These are phyloP conservation scores for Ifrita kowaldi DNA, from an alignment of 2,113 vertebrate species.

Conservation along the genomic window DNA sequence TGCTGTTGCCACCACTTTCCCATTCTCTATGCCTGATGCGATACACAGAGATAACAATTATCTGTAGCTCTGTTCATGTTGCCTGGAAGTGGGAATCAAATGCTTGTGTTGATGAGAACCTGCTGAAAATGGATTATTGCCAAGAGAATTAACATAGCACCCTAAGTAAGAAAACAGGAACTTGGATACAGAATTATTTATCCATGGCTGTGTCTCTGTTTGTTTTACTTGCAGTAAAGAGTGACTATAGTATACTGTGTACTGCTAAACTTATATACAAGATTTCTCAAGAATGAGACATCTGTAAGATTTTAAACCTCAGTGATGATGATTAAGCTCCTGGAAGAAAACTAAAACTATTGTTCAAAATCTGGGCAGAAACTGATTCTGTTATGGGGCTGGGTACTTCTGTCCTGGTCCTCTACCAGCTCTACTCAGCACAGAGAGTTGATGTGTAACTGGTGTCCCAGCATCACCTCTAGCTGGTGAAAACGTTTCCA, in stretches of 20 bases:
- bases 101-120: not conserved
- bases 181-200: not conserved
- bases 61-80: not conserved
- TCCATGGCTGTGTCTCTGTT: not conserved
- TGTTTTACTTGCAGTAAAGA: not conserved
- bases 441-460: not conserved
- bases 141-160: not conserved
- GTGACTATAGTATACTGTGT: not conserved
- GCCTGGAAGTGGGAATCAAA: not conserved
- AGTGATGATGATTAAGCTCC: not conserved
- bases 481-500: accelerated
- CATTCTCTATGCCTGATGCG: not conserved
- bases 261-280: not conserved
- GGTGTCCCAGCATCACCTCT: not conserved
- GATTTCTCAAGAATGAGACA: not conserved
- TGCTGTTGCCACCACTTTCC: not conserved
- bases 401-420: not conserved
- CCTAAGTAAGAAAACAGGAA: not conserved
- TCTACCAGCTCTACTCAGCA: not conserved
- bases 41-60: not conserved
- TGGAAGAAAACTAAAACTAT: not conserved
- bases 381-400: not conserved
- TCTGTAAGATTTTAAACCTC: not conserved
- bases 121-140: not conserved
- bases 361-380: not conserved